A percentile compares a stretch with the other conserved stretches of the same genome.
Evolutionary conservation across 2,888 invertebrate genomes (phyloP).

Genomic region (Clitarchus hookeri): DNA sequence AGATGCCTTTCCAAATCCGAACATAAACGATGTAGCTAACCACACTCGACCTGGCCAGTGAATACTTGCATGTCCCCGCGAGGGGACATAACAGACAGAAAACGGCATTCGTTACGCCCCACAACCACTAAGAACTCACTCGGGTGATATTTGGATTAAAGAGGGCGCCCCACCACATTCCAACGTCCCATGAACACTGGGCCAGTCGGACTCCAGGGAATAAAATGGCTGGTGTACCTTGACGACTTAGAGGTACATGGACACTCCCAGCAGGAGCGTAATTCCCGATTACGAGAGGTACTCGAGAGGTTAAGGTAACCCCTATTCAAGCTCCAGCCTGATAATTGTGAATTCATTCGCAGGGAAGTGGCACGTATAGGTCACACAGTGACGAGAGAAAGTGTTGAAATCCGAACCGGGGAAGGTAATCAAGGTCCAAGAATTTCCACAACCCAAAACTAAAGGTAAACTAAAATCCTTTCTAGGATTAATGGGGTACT

Average conservation of each 20-base stretch:
- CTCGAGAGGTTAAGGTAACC: slow-evolving; percentile 23
- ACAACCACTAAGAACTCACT: slow-evolving; percentile 23
- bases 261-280: neutral
- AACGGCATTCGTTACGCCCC: slow-evolving; percentile 26
- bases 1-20: neutral
- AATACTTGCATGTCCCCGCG: slow-evolving; percentile 18
- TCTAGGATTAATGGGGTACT: neutral
- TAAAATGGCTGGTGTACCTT: slow-evolving; percentile 42
- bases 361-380: slow-evolving; percentile 30
- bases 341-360: slow-evolving; percentile 37
- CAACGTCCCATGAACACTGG: slow-evolving; percentile 25
- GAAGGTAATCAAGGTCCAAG: slow-evolving; percentile 1
- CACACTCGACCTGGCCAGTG: slow-evolving; percentile 24
- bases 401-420: slow-evolving; percentile 31
- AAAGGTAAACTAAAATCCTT: neutral
- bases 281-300: slow-evolving; percentile 28
- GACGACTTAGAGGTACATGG: slow-evolving; percentile 41
- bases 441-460: neutral
- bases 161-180: slow-evolving; percentile 24
- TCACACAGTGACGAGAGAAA: slow-evolving; percentile 22
- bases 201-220: neutral
- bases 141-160: slow-evolving; percentile 12
- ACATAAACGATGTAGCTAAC: slow-evolving; percentile 26
- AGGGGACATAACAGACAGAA: slow-evolving; percentile 3
- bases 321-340: slow-evolving; percentile 28